Base-by-base conservation (phyloP, 2,797 vertebrate genomes). In the Clarias laeviceps region DNA sequence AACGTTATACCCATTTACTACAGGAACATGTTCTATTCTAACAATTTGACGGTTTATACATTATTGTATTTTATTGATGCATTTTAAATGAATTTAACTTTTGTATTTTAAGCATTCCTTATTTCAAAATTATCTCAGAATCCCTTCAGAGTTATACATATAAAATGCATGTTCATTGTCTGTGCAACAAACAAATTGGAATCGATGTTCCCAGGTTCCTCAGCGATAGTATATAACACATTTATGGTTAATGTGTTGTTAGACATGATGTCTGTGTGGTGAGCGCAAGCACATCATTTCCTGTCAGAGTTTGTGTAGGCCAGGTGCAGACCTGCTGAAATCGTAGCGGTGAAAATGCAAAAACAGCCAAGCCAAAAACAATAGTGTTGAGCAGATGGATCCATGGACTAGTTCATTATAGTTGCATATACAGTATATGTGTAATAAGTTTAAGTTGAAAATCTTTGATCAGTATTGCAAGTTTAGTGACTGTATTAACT, bases 301-400 rank as follows among this genome's bases (percentile, higher is more conserved):
- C 84, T 85, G 87, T 34, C 24, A 5, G 81, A 61, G 57, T 54
- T 69, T 59, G 32, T 34, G 54, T 24, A 84, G 72, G 54, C 78
- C 83, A 85, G 88, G 88, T 86, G 86, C 45, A 86, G 70, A 77
- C 45, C 72, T 86, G 80, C 78, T 12, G 7, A 27, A 62, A 88
- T 73, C 29, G 24, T 77, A 22, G 45, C 17, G 50, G 29, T 65
- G 64, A 77, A 85, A 82, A 61, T 59, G 78, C 37, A 62, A 73
- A 80, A 34, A 72, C 29, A 45, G 8, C 72, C 66, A 34, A 12
- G 54, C 8, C 4, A 1, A 6, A 57, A 50, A 20, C 24, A 59
- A 2, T 32, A 56, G 17, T 57, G 18, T 82, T 82, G 54, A 62
- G 40, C 59, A 65, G 37, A 24, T 83, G 70, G n/a, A 29, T 54